phyloP scores from a whole-genome alignment of 2,113 vertebrate genomes.

The Accipiter cooperii region DNA sequence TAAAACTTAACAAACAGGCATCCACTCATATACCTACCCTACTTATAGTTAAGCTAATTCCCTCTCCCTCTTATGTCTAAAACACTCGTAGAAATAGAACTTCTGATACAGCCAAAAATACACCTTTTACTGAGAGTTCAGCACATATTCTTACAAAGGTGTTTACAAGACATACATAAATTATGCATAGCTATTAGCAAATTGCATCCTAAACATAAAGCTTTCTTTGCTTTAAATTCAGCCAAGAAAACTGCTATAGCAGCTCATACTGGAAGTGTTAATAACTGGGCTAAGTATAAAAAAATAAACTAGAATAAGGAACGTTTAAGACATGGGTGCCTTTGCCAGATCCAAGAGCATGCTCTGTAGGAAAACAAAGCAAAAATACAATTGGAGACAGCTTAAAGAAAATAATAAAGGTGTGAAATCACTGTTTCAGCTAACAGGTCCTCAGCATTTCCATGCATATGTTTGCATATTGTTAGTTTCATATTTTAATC shows the following conservation, averaged over 20 bases:
- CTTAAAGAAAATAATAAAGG: slow-evolving; percentile 70
- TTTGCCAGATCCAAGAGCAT: slow-evolving; percentile 51
- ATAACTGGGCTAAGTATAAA: slow-evolving; percentile 34
- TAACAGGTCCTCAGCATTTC: slow-evolving; percentile 67
- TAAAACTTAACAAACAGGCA: background rate
- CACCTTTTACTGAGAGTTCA: background rate
- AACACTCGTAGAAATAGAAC: background rate
- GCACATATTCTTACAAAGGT: background rate
- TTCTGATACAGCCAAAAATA: background rate
- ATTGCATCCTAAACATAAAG: slow-evolving; percentile 1
- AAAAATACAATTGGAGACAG: slow-evolving; percentile 66
- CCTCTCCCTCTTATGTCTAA: background rate
- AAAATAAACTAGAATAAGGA: slow-evolving; percentile 34
- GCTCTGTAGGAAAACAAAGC: slow-evolving; percentile 56
- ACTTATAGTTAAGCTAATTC: background rate
- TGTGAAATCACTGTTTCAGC: slow-evolving; percentile 70
- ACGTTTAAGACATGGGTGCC: slow-evolving; percentile 48
- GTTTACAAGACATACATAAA: slow-evolving; percentile 35
- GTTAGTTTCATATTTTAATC: slow-evolving; percentile 76
- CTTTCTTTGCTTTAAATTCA: slow-evolving; percentile 33
- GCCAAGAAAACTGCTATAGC: background rate
- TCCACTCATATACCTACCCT: background rate
- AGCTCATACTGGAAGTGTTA: slow-evolving; percentile 25
- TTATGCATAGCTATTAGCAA: slow-evolving; percentile 42
- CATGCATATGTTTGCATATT: slow-evolving; percentile 75